Percentiles rank a stretch among this genome's conserved stretches.
phyloP scores from a whole-genome alignment of 1,140 invertebrate genomes.

The Triops cancriformis region DNA sequence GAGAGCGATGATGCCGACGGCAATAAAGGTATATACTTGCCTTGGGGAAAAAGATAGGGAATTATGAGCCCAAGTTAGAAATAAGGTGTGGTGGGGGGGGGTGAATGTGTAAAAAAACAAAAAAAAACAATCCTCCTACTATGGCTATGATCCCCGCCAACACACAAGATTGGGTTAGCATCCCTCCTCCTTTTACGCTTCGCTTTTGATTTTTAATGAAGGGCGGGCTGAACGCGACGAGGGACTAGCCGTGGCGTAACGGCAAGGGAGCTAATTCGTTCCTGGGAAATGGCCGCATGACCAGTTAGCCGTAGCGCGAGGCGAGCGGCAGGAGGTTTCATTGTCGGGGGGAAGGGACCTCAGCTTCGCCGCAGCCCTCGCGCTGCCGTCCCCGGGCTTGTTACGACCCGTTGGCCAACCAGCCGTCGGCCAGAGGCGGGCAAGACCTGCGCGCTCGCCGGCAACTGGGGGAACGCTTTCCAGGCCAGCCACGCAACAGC shows the following conservation, averaged over 20 bases:
- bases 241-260: neutral
- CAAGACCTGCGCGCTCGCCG: neutral
- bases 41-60: neutral
- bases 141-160: neutral
- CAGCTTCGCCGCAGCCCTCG: neutral
- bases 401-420: neutral
- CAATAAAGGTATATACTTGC: neutral
- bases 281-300: neutral
- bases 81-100: neutral
- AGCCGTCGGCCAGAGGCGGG: neutral
- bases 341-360: neutral
- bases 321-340: neutral
- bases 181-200: neutral
- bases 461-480: too few species aligned
- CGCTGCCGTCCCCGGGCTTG: neutral
- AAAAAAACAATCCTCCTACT: neutral
- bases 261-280: neutral
- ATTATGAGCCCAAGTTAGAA: neutral
- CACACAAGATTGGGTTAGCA: neutral
- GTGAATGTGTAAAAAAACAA: too few species aligned
- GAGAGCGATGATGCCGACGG: neutral
- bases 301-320: neutral
- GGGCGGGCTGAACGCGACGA: neutral
- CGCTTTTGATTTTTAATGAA: constrained; percentile 3
- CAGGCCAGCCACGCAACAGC: neutral